Evolutionary conservation across 37 sponge, comb jelly and placozoan genomes (phyloP), one percentile per base, ranked within the genome.

Genomic region (Ephydatia muelleri): DNA sequence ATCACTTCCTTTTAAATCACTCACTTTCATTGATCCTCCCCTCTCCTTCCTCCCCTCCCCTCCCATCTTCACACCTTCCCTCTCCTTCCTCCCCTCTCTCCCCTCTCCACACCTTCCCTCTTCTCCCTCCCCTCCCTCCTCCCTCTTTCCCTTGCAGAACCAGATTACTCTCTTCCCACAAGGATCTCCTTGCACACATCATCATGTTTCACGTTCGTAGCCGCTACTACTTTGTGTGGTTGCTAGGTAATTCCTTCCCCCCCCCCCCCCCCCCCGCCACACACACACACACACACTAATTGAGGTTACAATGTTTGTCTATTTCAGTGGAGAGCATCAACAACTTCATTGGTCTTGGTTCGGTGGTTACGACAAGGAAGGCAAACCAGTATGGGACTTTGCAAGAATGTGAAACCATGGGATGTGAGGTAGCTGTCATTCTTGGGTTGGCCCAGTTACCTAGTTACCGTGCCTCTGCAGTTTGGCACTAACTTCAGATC

Each of bases 271-370:
- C 19, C 57, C 57, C 1, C 16, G 57, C 57, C n/a, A n/a, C n/a
- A n/a, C n/a, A n/a, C n/a, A n/a, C n/a, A n/a, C n/a, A n/a, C n/a
- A n/a, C n/a, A n/a, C n/a, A n/a, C n/a, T 4, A 11, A 8, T 43
- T 43, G 43, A 6, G 6, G 43, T 43, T 43, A 43, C 43, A 43
- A 21, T 57, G 57, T 5, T 14, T 57, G 16, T 21, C 57, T 16
- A 19, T 57, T 21, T 21, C 57, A 57, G 91, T 80, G 38, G 97
- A 96, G 35, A 83, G 90, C 68, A 71, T 88, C 33, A 82, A 73
- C 38, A 96, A 96, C 49, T 47, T 79, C 25, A 82, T 90, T 72
- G 97, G 97, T 22, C 75, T 96, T 35, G 97, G 13, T 93, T 93
- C 87, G 73, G 76, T 70, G 97, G 94, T 26, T 91, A 92, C 67